Evolutionary conservation across 2,888 invertebrate species (phyloP).

Genomic region (Papilio gigon): DNA sequence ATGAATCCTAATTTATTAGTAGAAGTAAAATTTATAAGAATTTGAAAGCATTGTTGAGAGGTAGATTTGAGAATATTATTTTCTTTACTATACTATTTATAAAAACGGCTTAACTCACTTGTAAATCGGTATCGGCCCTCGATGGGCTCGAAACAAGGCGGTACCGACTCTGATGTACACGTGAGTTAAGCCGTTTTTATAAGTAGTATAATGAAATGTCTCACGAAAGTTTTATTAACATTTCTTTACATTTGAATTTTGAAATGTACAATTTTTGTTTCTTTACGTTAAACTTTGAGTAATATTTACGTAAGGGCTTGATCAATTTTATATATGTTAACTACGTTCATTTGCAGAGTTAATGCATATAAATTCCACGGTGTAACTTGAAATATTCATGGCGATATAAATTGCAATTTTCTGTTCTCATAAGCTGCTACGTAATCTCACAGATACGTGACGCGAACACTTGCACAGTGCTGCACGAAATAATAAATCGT

Average conservation of each 20-base stretch:
- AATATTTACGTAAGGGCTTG: not conserved
- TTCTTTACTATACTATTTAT: no score
- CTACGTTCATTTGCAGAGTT: not conserved
- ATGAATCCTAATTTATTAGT: constrained; percentile 7
- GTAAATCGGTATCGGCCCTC: no score
- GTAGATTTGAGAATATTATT: constrained; percentile 1
- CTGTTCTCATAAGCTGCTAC: constrained; percentile 35
- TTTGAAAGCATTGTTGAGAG: not conserved
- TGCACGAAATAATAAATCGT: not conserved
- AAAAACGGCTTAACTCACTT: no score
- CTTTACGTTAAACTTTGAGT: not conserved
- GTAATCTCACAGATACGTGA: constrained; percentile 34
- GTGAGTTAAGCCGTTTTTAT: no score
- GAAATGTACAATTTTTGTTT: not conserved
- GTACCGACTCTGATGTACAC: no score
- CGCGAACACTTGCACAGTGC: constrained; percentile 18
- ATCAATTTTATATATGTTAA: not conserved
- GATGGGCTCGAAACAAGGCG: no score
- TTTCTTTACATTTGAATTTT: not conserved
- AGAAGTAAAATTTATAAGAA: not conserved
- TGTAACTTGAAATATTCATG: constrained; percentile 24
- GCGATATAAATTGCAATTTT: constrained; percentile 33
- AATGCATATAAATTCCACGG: constrained; percentile 20
- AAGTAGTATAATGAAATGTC: no score
- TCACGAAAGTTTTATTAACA: no score